These are phyloP conservation scores for Helarctos malayanus DNA, from an alignment of 2,797 vertebrate genomes.

Conservation along the genomic window DNA sequence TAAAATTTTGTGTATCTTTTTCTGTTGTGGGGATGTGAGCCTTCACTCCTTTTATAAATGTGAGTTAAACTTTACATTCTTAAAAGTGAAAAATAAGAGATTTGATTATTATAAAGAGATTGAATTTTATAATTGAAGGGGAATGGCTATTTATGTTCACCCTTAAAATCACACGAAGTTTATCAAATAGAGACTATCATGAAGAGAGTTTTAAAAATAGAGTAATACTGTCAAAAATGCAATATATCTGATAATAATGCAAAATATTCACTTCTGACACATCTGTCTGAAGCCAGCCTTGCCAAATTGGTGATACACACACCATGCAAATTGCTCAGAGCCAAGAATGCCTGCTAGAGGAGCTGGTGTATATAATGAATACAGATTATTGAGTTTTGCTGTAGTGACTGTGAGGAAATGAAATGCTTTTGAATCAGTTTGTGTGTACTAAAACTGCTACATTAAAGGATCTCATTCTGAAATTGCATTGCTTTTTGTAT, in stretches of 20 bases:
- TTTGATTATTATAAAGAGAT: neutral
- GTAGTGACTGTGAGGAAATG: constrained; percentile 67
- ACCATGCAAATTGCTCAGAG: constrained; percentile 64
- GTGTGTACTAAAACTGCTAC: constrained; percentile 70
- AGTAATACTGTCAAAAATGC: constrained; percentile 61
- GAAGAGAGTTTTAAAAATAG: constrained; percentile 24
- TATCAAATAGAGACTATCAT: neutral
- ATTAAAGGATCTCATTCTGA: constrained; percentile 70
- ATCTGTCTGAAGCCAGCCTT: constrained; percentile 64
- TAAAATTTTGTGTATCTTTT: neutral
- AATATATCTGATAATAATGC: constrained; percentile 46
- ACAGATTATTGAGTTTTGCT: constrained; percentile 68
- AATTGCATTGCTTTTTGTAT: constrained; percentile 67
- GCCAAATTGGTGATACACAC: constrained; percentile 13
- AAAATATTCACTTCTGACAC: constrained; percentile 30
- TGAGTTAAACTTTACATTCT: neutral
- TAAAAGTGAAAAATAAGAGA: constrained; percentile 22
- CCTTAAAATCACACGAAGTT: neutral
- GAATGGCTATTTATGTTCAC: neutral
- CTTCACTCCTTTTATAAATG: neutral
- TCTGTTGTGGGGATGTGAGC: neutral
- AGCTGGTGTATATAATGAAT: constrained; percentile 56
- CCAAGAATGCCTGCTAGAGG: constrained; percentile 58
- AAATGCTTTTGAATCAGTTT: constrained; percentile 69
- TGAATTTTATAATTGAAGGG: neutral